Conservation (phyloP, 2,888 invertebrate species). For the Malachius bipustulatus region DNA sequence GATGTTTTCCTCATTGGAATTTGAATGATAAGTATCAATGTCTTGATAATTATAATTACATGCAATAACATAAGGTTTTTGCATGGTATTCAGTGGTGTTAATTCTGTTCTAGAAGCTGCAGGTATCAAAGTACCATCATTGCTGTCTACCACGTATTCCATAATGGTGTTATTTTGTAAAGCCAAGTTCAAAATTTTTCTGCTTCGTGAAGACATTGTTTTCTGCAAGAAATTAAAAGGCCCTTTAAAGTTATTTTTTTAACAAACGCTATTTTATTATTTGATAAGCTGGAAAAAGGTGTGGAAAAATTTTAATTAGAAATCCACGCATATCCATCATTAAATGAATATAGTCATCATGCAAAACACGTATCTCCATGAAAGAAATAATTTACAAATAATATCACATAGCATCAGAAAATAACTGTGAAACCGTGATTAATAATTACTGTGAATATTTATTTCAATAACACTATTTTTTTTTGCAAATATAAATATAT, state of each 20-base stretch:
- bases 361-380: slow-evolving; percentile 3
- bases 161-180: slow-evolving; percentile 1
- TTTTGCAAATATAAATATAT: background rate
- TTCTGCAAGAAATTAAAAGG: background rate
- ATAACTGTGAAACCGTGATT: background rate
- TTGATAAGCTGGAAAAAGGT: slow-evolving; percentile 1
- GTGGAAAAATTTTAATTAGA: slow-evolving; percentile 1
- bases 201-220: slow-evolving; percentile 1
- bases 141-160: slow-evolving; percentile 2
- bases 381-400: slow-evolving; percentile 1
- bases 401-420: slow-evolving; percentile 1
- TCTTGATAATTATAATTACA: too few relatives aligned
- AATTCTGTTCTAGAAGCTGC: slow-evolving; percentile 1
- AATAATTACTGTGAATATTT: background rate
- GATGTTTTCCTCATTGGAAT: too few relatives aligned
- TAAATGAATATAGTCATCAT: background rate
- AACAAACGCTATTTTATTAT: background rate
- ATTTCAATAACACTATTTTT: background rate
- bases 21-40: too few relatives aligned
- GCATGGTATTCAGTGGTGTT: slow-evolving; percentile 3
- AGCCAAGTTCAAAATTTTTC: slow-evolving; percentile 2
- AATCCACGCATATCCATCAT: background rate
- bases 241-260: background rate
- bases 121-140: slow-evolving; percentile 2
- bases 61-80: slow-evolving; percentile 1